Conservation (phyloP, 1,140 invertebrate species). For the Drosophila virilis region DNA sequence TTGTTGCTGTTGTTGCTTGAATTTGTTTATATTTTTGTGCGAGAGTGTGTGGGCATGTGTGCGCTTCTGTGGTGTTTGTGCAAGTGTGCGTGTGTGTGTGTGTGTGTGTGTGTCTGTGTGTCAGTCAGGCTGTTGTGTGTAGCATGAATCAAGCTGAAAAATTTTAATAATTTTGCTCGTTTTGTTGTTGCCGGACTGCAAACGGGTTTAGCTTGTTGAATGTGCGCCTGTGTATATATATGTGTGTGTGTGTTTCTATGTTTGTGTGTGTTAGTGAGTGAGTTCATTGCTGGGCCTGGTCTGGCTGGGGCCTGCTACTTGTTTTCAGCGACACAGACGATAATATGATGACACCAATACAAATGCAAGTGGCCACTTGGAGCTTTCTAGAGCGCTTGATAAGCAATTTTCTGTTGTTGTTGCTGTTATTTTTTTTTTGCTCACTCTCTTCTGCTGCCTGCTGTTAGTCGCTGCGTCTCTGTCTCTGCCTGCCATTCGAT, state of each 20-base stretch:
- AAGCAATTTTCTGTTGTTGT: constrained; percentile 45
- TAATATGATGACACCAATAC: constrained; percentile 57
- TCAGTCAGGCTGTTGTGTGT: constrained; percentile 22
- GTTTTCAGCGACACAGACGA: constrained; percentile 63
- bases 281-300: constrained; percentile 40
- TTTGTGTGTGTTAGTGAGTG: constrained; percentile 22
- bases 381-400: constrained; percentile 73
- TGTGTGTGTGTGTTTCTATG: constrained; percentile 11
- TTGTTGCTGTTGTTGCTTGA: constrained; percentile 37
- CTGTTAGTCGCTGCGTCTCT: constrained; percentile 13
- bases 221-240: constrained; percentile 7
- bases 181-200: constrained; percentile 50
- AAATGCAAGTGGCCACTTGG: constrained; percentile 37
- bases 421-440: constrained; percentile 1
- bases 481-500: constrained; percentile 15
- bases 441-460: constrained; percentile 1
- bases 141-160: constrained; percentile 79
- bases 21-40: constrained; percentile 53
- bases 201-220: constrained; percentile 80
- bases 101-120: constrained; percentile 19
- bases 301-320: constrained; percentile 62
- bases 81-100: constrained; percentile 7
- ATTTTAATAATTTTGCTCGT: constrained; percentile 79
- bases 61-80: constrained; percentile 7
- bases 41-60: constrained; percentile 28